These are phyloP conservation scores for Phylloscopus whistleri DNA, from an alignment of 2,113 vertebrate species.

Conservation along the genomic window DNA sequence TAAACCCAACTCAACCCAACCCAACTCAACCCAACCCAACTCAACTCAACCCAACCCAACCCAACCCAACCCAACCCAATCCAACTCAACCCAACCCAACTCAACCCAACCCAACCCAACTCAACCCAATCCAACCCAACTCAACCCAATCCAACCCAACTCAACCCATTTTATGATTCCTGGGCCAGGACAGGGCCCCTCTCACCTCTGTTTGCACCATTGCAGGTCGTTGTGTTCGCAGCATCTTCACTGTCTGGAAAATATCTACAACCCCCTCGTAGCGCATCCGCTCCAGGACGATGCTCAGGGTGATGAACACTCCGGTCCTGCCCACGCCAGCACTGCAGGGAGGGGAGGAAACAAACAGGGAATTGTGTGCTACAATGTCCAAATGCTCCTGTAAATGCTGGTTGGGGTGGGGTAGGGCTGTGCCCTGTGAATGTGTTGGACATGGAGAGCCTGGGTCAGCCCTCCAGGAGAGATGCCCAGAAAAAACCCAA, in stretches of 20 bases:
- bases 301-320: slow-evolving; percentile 96
- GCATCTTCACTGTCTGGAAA: slow-evolving; percentile 99
- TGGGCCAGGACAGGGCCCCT: neutral
- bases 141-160: neutral
- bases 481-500: neutral
- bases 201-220: slow-evolving; percentile 98
- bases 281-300: slow-evolving; percentile 96
- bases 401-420: accelerated
- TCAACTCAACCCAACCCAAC: neutral
- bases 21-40: neutral
- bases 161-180: neutral
- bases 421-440: accelerated
- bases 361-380: accelerated
- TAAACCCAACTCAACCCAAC: neutral
- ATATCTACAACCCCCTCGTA: slow-evolving; percentile 98
- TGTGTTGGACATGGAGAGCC: accelerated
- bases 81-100: neutral
- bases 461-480: neutral
- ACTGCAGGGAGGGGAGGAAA: slow-evolving; percentile 48
- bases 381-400: accelerated
- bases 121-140: neutral
- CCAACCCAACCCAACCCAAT: neutral
- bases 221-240: slow-evolving; percentile 94
- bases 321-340: slow-evolving; percentile 94
- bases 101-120: no score